Base-by-base conservation (phyloP, 2,797 vertebrate genomes). In the Gadopsis bispinosus region DNA sequence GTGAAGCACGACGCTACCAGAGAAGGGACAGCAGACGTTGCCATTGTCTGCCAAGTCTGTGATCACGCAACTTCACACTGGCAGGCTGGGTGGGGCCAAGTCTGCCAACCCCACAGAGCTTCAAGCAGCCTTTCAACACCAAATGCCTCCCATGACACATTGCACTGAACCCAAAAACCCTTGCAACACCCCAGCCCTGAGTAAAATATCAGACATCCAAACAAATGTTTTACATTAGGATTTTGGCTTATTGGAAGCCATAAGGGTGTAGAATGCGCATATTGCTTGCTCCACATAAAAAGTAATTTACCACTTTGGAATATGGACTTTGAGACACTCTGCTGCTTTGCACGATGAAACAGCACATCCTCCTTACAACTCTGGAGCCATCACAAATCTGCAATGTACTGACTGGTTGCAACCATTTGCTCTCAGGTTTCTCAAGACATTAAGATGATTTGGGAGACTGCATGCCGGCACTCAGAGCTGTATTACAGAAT, bases 41-140 rank as follows among this genome's bases (percentile, higher is more conserved):
- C 19, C 29, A 33, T 17, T 41, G 55, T 70, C 56, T 86, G 86
- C 87, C 88, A 93, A 83, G 83, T 50, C 69, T 66, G 63, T 66
- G 84, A 81, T 92, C 94, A 94, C 65, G 87, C 88, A 85, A 86
- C 77, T 41, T 50, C 66, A 8, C 61, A 73, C 65, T 89, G 84
- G 69, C 71, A 64, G 65, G 48, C 16, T 0, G 58, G 63, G 59
- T 66, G 71, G 39, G 71, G 13, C 66, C 51, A 50, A 79, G 69
- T 50, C 73, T 78, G 73, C 64, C 75, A 86, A 73, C 83, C 60
- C 68, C 73, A 72, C 67, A 62, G 48, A 60, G 66, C 64, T 51
- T 58, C 50, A 39, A 62, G 62, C 78, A 51, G 53, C 84, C 86
- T 92, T 87, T 89, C 88, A 80, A 85, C 88, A 85, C 75, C 16